phyloP scores from a whole-genome alignment of 2,797 vertebrate genomes.

The Anguilla obscura region DNA sequence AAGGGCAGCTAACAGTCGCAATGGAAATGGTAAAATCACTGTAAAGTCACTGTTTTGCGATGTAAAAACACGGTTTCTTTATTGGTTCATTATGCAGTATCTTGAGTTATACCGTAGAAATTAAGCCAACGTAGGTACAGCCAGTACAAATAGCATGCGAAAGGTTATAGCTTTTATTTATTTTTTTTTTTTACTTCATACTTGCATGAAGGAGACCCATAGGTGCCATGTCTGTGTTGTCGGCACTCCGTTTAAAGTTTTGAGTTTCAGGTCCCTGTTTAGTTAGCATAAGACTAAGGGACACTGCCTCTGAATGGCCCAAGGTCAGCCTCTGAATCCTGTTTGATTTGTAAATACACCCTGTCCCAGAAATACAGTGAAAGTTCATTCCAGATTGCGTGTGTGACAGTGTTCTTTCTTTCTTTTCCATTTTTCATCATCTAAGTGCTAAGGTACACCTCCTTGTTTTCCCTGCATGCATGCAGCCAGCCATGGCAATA shows the following conservation, averaged over 20 bases:
- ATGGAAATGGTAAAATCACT: conserved; percentile 68
- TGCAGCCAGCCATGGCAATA: neutral
- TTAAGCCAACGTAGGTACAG: conserved; percentile 30
- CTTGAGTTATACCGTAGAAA: conserved; percentile 28
- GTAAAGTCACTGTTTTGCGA: conserved; percentile 40
- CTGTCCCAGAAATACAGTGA: conserved; percentile 55
- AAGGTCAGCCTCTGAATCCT: conserved; percentile 69
- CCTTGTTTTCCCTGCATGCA: neutral
- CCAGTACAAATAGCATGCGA: conserved; percentile 41
- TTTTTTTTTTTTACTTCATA: conserved; percentile 66
- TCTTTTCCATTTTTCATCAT: neutral
- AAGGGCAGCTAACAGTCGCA: conserved; percentile 65
- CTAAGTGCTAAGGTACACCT: neutral
- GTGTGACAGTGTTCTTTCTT: conserved; percentile 26
- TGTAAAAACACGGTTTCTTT: conserved; percentile 29
- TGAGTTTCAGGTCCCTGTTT: conserved; percentile 15
- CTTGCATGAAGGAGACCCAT: conserved; percentile 76
- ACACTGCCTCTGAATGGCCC: conserved; percentile 41
- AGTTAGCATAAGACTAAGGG: neutral
- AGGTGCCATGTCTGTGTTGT: conserved; percentile 66
- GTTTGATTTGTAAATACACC: conserved; percentile 78
- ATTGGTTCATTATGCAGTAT: conserved; percentile 22
- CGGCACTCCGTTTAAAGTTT: conserved; percentile 62
- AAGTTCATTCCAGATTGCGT: conserved; percentile 47
- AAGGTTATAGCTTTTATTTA: conserved; percentile 57